Evolutionary conservation across 2,888 invertebrate genomes (phyloP).

Genomic region (Leucophora obtusa): DNA sequence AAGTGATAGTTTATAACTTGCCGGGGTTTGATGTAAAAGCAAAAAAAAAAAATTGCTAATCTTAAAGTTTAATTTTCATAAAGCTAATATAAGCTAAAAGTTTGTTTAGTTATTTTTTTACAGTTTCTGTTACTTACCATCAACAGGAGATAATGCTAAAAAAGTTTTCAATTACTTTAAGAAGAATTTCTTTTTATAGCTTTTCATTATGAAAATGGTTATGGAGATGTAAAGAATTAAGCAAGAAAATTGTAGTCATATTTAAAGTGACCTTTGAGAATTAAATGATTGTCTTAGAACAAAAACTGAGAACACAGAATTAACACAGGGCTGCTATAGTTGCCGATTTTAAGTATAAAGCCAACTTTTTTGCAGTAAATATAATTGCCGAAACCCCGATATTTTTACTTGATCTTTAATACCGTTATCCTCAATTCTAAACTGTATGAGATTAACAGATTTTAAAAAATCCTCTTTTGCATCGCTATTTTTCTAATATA

Average conservation of each 20-base stretch:
- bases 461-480: too few relatives aligned
- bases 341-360: too few relatives aligned
- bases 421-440: too few relatives aligned
- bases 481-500: too few relatives aligned
- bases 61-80: conserved; percentile 45
- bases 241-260: background rate
- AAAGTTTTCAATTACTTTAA: conserved; percentile 57
- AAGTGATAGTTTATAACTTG: conserved; percentile 56
- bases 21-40: conserved; percentile 10
- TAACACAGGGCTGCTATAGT: too few relatives aligned
- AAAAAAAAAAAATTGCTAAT: conserved; percentile 30
- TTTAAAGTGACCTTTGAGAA: background rate
- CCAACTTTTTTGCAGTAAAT: too few relatives aligned
- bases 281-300: too few relatives aligned
- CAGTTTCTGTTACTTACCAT: background rate
- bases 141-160: conserved; percentile 43
- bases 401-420: too few relatives aligned
- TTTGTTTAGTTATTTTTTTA: conserved; percentile 10
- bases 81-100: conserved; percentile 12
- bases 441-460: too few relatives aligned
- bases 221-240: background rate
- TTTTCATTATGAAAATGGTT: background rate
- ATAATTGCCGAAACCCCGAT: too few relatives aligned
- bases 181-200: background rate
- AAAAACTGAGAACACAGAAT: too few relatives aligned